These are phyloP conservation scores for Poeciliopsis presidionis DNA, from an alignment of 2,797 vertebrate species.

Conservation along the genomic window DNA sequence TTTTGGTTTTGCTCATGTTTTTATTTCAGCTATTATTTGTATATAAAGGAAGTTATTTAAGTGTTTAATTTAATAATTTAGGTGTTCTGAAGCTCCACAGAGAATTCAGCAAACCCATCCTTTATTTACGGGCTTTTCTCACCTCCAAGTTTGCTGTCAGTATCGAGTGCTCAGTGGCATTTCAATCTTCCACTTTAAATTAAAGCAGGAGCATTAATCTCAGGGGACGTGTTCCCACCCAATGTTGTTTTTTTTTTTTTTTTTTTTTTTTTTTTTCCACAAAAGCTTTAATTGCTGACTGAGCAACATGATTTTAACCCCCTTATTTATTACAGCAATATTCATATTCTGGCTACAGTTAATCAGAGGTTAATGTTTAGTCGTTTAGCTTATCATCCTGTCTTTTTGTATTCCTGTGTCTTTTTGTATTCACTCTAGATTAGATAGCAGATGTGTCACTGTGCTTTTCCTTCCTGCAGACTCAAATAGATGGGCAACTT, in stretches of 20 bases:
- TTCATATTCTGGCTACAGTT: conserved; percentile 49
- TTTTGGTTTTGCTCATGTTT: neutral
- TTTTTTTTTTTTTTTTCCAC: neutral
- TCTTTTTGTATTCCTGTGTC: conserved; percentile 46
- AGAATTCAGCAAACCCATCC: conserved; percentile 55
- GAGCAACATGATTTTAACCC: conserved; percentile 47
- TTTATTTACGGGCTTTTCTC: conserved; percentile 67
- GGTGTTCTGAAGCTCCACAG: conserved; percentile 54
- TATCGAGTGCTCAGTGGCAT: conserved; percentile 64
- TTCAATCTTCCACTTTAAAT: conserved; percentile 64
- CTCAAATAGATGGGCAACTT: conserved; percentile 94
- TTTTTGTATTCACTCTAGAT: conserved; percentile 54
- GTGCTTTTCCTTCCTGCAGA: conserved; percentile 84
- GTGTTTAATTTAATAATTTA: conserved; percentile 36
- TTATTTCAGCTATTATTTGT: neutral
- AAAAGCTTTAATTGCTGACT: conserved; percentile 46
- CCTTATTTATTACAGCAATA: conserved; percentile 39
- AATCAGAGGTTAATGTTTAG: conserved; percentile 72
- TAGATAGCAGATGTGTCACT: conserved; percentile 62
- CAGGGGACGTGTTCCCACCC: conserved; percentile 41
- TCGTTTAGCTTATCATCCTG: conserved; percentile 52
- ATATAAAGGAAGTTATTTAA: conserved; percentile 19
- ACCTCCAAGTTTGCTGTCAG: conserved; percentile 63
- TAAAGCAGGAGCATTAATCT: conserved; percentile 62
- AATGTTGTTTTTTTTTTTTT: conserved; percentile 43